Conservation (phyloP, 2,113 vertebrate species). For the Thunnus maccoyii region DNA sequence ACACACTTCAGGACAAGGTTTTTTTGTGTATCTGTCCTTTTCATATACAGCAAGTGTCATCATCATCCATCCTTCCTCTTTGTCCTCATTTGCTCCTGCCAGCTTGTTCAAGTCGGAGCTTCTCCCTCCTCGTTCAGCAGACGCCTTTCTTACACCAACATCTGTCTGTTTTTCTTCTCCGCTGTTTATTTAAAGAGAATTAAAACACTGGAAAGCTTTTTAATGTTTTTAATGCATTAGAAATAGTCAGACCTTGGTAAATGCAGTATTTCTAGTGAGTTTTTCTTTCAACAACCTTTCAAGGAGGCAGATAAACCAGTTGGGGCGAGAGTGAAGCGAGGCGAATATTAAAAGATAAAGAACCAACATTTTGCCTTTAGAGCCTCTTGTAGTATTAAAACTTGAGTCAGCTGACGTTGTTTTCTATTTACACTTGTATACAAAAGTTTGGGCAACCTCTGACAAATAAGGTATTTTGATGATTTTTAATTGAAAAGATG, state of each 20-base stretch:
- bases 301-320: no score
- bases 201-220: neutral
- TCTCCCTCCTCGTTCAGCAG: constrained; percentile 87
- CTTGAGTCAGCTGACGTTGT: neutral
- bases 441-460: no score
- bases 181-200: neutral
- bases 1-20: constrained; percentile 52
- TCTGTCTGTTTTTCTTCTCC: constrained; percentile 28
- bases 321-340: no score
- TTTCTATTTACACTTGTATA: neutral
- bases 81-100: constrained; percentile 88
- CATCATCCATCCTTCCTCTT: constrained; percentile 71
- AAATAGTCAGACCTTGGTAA: no score
- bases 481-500: no score
- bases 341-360: no score
- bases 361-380: neutral
- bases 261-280: no score
- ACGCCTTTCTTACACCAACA: constrained; percentile 86
- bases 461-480: no score
- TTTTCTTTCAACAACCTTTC: no score
- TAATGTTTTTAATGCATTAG: neutral
- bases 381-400: neutral
- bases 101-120: constrained; percentile 89
- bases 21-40: neutral
- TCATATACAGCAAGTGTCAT: constrained; percentile 1